Conservation (phyloP, 2,888 invertebrate genomes). For the Eurytoma adleriae region DNA sequence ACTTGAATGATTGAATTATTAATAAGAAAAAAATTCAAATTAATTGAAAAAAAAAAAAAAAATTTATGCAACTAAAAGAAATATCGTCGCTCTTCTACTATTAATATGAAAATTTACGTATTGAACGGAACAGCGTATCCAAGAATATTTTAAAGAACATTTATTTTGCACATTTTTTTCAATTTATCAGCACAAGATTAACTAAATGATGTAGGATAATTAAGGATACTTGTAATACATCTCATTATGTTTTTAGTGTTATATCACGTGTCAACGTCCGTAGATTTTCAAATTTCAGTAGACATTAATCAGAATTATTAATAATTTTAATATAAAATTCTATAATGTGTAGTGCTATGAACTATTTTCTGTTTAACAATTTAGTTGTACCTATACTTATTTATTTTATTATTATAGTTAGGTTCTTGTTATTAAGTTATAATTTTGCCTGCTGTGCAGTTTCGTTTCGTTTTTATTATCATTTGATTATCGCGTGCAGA, state of each 20-base stretch:
- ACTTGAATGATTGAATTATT: too few species aligned
- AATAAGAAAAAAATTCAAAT: too few species aligned
- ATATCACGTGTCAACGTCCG: conserved; percentile 44
- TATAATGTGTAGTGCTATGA: conserved; percentile 50
- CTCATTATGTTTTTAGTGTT: conserved; percentile 39
- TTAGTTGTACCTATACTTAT: conserved; percentile 36
- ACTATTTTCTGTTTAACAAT: conserved; percentile 39
- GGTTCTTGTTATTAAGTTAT: conserved; percentile 21
- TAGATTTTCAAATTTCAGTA: conserved; percentile 51
- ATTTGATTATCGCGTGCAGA: conserved; percentile 33
- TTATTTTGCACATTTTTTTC: conserved; percentile 38
- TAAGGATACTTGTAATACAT: neutral
- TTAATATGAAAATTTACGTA: neutral
- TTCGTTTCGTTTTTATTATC: conserved; percentile 2
- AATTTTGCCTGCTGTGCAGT: conserved; percentile 46
- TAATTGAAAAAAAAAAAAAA: too few species aligned
- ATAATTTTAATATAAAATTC: conserved; percentile 35
- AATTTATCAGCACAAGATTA: conserved; percentile 31
- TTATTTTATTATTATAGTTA: conserved; percentile 11
- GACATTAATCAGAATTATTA: conserved; percentile 31
- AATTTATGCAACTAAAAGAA: neutral
- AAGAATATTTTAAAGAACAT: neutral
- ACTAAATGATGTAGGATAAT: conserved; percentile 15
- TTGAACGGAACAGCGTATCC: conserved; percentile 2
- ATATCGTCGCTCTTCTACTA: conserved; percentile 12